Evolutionary conservation across 2,888 invertebrate species (phyloP), one percentile per base, ranked within the genome.

Genomic region (Chorisops tibialis): DNA sequence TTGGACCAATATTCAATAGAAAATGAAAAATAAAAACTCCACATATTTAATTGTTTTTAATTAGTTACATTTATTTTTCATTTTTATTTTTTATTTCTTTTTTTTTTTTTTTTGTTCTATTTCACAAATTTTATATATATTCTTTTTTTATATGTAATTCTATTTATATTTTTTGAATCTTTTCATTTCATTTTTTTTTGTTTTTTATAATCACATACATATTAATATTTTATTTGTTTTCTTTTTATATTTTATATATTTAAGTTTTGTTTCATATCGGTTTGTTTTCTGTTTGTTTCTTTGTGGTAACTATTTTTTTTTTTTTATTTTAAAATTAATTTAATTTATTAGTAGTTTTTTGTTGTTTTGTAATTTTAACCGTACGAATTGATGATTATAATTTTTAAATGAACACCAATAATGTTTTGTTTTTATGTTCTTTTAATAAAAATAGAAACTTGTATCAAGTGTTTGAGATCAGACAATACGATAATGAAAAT

Each of bases 1-100:
- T n/a, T n/a, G n/a, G n/a, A n/a, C n/a, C n/a, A n/a, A n/a, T n/a
- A n/a, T n/a, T n/a, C n/a, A n/a, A n/a, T n/a, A n/a, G n/a, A n/a
- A n/a, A n/a, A n/a, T n/a, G n/a, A n/a, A n/a, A n/a, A n/a, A n/a
- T n/a, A n/a, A n/a, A n/a, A n/a, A n/a, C n/a, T n/a, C n/a, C n/a
- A n/a, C n/a, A n/a, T 30, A 30, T 47, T 47, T 35, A 6, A 5
- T 48, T 59, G n/a, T n/a, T 43, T 59, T 59, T 59, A 59, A 59
- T 59, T 59, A 59, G 59, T 59, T 59, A 59, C 59, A 59, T 59
- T 59, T 59, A 59, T 59, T 59, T 59, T 45, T 35, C 47, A 52
- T 51, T 30, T 59, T 59, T 30, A 30, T 30, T 30, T 30, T 30
- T 30, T 7, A n/a, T n/a, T n/a, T n/a, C n/a, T n/a, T 30, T 30